These are phyloP conservation scores for Marronus borbonicus DNA, from an alignment of 2,888 invertebrate genomes.

Conservation along the genomic window DNA sequence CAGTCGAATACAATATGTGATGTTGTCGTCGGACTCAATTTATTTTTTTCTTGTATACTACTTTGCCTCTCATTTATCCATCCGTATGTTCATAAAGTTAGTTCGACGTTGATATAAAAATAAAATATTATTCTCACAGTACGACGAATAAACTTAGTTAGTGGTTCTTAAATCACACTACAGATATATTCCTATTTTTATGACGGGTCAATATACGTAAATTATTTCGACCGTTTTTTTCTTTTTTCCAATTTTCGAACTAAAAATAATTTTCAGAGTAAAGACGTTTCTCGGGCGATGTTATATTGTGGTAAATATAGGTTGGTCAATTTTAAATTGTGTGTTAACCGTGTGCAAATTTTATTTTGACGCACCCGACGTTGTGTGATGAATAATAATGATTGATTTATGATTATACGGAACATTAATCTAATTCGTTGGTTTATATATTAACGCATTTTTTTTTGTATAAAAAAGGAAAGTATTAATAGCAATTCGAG, in stretches of 20 bases:
- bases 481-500: too few relatives aligned
- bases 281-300: neutral
- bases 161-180: slow-evolving; percentile 16
- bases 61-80: slow-evolving; percentile 11
- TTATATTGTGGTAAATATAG: slow-evolving; percentile 26
- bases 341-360: slow-evolving; percentile 37
- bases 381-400: slow-evolving; percentile 3
- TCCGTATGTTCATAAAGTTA: slow-evolving; percentile 5
- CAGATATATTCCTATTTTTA: slow-evolving; percentile 34
- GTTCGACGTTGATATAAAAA: neutral
- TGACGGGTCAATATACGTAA: slow-evolving; percentile 38
- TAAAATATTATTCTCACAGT: neutral
- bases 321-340: slow-evolving; percentile 21
- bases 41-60: slow-evolving; percentile 4
- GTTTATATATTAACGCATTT: too few relatives aligned
- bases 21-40: neutral
- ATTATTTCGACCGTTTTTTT: slow-evolving; percentile 22
- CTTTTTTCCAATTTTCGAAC: slow-evolving; percentile 11
- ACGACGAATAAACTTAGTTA: slow-evolving; percentile 8
- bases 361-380: slow-evolving; percentile 13
- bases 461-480: too few relatives aligned
- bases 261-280: slow-evolving; percentile 19
- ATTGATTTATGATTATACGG: slow-evolving; percentile 7
- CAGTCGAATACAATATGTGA: neutral
- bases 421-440: neutral